Percentiles rank a stretch among this genome's conserved stretches.
These are phyloP conservation scores for Amphilophus citrinellus DNA, from an alignment of 2,113 vertebrate genomes.

Conservation along the genomic window DNA sequence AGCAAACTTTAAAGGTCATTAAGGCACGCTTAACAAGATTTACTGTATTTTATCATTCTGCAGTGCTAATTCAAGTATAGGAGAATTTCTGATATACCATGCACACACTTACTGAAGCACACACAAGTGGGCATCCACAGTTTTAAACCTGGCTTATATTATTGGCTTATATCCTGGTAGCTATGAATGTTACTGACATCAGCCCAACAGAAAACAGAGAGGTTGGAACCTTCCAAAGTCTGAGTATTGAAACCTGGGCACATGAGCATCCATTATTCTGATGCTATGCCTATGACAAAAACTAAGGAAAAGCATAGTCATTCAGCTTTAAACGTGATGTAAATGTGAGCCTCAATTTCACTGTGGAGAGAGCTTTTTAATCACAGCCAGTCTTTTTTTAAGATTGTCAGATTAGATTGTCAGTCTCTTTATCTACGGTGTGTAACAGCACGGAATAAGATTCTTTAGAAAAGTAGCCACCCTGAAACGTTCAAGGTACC, in stretches of 20 bases:
- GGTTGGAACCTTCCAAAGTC: accelerated
- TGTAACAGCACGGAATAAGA: too few species aligned
- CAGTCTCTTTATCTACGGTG: background rate
- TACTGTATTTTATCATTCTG: background rate
- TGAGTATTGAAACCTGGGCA: background rate
- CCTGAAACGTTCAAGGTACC: accelerated
- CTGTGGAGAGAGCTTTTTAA: background rate
- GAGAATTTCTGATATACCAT: too few species aligned
- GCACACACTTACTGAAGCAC: background rate
- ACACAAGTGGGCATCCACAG: background rate
- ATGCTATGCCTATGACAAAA: background rate
- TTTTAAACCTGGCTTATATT: background rate
- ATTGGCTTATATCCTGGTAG: too few species aligned
- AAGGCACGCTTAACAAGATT: conserved; percentile 12
- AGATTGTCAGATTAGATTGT: accelerated
- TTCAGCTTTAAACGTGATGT: accelerated
- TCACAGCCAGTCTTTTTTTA: background rate
- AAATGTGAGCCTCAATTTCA: background rate
- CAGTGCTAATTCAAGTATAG: too few species aligned
- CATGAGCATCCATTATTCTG: background rate
- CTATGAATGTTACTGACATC: too few species aligned
- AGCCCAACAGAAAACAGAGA: accelerated
- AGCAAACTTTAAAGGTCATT: background rate
- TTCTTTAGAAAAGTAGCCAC: accelerated
- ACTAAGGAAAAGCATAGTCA: accelerated